Conservation (phyloP, 37 sponge, comb jelly and placozoan species). For the Hexactinellida sp. region DNA sequence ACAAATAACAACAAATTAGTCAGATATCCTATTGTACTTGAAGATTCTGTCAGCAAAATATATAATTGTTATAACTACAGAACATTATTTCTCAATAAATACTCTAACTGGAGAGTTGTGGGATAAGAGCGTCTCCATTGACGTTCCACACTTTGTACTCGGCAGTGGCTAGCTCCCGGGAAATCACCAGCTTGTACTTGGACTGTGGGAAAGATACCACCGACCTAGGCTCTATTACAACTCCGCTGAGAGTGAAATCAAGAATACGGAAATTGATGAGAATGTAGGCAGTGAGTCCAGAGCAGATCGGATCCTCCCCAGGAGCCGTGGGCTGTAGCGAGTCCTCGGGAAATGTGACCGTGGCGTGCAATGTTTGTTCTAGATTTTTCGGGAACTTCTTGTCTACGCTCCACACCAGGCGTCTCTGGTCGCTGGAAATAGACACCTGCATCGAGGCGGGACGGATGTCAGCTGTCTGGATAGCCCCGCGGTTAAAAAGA, state of each 20-base stretch:
- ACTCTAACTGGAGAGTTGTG: not conserved
- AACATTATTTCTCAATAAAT: no score
- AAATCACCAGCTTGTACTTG: slow-evolving; percentile 38
- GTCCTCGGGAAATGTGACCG: slow-evolving; percentile 41
- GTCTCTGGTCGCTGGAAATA: slow-evolving; percentile 42
- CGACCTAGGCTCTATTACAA: slow-evolving; percentile 54
- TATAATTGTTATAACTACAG: no score
- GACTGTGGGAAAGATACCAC: slow-evolving; percentile 48
- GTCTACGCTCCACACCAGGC: slow-evolving; percentile 64
- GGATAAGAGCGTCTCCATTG: slow-evolving; percentile 58
- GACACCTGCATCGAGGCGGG: slow-evolving; percentile 29
- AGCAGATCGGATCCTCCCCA: slow-evolving; percentile 57
- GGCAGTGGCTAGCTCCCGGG: slow-evolving; percentile 32
- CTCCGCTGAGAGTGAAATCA: slow-evolving; percentile 60
- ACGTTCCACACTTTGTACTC: slow-evolving; percentile 82
- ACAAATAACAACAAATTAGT: no score
- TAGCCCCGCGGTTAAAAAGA: slow-evolving; percentile 58
- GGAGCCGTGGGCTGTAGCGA: not conserved
- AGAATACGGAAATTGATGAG: slow-evolving; percentile 54
- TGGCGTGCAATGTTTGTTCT: slow-evolving; percentile 64
- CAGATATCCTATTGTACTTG: no score
- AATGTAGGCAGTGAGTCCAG: slow-evolving; percentile 55
- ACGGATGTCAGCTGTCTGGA: slow-evolving; percentile 20
- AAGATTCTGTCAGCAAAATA: no score
- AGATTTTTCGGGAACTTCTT: slow-evolving; percentile 72